Evolutionary conservation across 2,888 invertebrate genomes (phyloP).

Genomic region (Mythimna albipuncta): DNA sequence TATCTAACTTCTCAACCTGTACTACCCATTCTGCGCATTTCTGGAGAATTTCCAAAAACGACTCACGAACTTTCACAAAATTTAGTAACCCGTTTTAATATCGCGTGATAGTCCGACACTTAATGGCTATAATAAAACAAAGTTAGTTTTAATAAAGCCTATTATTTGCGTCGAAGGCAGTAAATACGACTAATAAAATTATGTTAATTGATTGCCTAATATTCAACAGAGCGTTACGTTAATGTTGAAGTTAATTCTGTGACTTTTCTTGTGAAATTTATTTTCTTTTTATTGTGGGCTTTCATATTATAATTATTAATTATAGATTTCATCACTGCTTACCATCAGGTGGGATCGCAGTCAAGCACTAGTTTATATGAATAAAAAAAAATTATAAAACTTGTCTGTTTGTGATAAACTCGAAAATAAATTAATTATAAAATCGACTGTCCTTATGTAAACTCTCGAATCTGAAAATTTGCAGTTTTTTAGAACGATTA

Average conservation of each 20-base stretch:
- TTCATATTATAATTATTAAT: no score
- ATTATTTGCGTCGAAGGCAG: constrained; percentile 65
- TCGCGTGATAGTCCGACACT: constrained; percentile 67
- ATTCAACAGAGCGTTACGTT: constrained; percentile 48
- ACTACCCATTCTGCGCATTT: not conserved
- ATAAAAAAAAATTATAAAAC: no score
- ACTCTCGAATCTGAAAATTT: no score
- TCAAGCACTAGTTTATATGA: no score
- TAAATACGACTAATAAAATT: constrained; percentile 64
- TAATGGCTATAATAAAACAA: constrained; percentile 67
- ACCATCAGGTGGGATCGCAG: no score
- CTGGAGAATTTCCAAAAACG: constrained; percentile 47
- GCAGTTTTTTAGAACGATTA: no score
- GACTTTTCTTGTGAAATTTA: not conserved
- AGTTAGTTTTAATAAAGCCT: constrained; percentile 69
- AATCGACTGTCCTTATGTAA: no score
- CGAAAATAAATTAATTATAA: no score
- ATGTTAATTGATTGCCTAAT: constrained; percentile 64
- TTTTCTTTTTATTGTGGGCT: no score
- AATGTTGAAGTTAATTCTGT: constrained; percentile 5
- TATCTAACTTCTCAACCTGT: not conserved
- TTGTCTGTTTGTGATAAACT: no score
- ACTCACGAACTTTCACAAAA: constrained; percentile 63
- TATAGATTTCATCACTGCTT: no score
- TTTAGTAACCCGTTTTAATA: constrained; percentile 69